phyloP scores from a whole-genome alignment of 2,113 vertebrate genomes.

The Catharus minimus region DNA sequence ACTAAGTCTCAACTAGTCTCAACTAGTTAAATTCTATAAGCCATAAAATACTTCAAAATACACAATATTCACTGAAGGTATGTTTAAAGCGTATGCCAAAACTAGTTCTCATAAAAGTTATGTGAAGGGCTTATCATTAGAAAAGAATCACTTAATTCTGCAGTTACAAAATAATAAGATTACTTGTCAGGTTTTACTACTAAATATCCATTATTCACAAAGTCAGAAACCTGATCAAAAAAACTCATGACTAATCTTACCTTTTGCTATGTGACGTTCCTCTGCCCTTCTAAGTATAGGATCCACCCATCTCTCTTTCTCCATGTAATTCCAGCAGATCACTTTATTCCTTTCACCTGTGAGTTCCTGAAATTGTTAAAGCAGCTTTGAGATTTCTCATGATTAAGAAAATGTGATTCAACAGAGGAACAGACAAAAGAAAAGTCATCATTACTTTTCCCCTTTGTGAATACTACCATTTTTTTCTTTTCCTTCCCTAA shows the following conservation, averaged over 20 bases:
- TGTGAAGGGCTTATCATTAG: background rate
- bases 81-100: background rate
- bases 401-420: background rate
- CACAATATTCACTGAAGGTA: background rate
- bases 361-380: background rate
- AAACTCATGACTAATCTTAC: background rate
- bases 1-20: background rate
- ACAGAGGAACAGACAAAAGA: background rate
- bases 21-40: background rate
- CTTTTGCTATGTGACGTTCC: background rate
- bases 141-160: background rate
- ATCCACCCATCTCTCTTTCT: background rate
- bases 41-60: background rate
- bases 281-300: background rate
- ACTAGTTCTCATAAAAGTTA: background rate
- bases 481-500: background rate
- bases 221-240: background rate
- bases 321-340: background rate
- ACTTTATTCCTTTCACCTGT: background rate
- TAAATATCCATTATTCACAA: background rate
- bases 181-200: background rate
- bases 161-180: background rate
- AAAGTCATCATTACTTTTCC: background rate
- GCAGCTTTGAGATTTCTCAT: background rate
- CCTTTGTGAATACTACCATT: background rate